Conservation (phyloP, 2,888 invertebrate species). For the Agrotis puta region DNA sequence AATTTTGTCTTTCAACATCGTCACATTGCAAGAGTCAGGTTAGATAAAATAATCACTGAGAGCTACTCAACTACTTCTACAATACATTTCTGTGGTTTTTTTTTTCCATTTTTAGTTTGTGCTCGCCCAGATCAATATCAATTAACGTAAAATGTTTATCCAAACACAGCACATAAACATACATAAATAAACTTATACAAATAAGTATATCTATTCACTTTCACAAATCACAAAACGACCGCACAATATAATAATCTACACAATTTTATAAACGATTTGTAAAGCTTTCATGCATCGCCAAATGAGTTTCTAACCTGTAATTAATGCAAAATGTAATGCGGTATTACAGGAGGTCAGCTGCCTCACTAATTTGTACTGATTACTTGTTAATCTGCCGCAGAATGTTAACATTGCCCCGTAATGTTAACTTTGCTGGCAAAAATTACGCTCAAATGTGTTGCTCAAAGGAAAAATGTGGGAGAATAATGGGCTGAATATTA, state of each 20-base stretch:
- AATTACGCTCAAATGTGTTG: slow-evolving; percentile 43
- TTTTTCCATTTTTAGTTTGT: too few relatives aligned
- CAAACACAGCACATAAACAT: too few relatives aligned
- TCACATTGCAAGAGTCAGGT: too few relatives aligned
- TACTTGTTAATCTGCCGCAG: slow-evolving; percentile 65
- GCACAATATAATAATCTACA: slow-evolving; percentile 23
- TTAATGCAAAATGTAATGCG: slow-evolving; percentile 69
- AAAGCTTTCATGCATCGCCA: slow-evolving; percentile 50
- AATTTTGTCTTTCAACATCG: too few relatives aligned
- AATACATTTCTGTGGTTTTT: too few relatives aligned
- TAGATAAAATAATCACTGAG: too few relatives aligned
- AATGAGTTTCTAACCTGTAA: slow-evolving; percentile 66
- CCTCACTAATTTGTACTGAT: slow-evolving; percentile 70
- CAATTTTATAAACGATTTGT: slow-evolving; percentile 54
- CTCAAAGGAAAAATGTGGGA: slow-evolving; percentile 55
- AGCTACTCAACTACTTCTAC: too few relatives aligned
- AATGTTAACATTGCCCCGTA: slow-evolving; percentile 58
- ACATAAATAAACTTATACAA: background rate
- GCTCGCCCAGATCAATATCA: too few relatives aligned
- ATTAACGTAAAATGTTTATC: too few relatives aligned
- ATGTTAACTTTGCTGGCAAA: slow-evolving; percentile 56
- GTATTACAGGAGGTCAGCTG: slow-evolving; percentile 67
- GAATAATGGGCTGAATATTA: slow-evolving; percentile 47
- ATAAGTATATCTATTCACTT: slow-evolving; percentile 15
- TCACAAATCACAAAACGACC: slow-evolving; percentile 20